Base-by-base conservation (phyloP, 2,888 invertebrate genomes). In the Sinelater perroti region DNA sequence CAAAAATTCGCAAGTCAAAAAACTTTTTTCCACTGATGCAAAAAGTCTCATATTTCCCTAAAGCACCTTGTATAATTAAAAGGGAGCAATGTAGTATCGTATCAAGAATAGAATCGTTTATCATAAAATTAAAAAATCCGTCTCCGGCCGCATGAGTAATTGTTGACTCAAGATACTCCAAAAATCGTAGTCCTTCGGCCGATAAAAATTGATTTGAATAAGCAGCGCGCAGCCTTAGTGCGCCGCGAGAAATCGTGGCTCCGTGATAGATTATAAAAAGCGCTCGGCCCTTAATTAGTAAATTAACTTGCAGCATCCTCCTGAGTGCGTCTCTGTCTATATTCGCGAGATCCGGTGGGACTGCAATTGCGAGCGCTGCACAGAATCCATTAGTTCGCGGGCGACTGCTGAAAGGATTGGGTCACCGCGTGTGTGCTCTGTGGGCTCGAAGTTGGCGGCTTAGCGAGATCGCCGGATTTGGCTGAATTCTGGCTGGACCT, bases 341-440 rank as follows among this genome's bases (percentile, higher is more conserved):
- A 57, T 62, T 64, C 60, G 63, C 63, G 62, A 64, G 61, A 66
- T 63, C 64, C 62, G 64, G 64, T 60, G 64, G 63, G 63, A 62
- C 59, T 57, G 62, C 61, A 66, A 66, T 66, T 64, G 61, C 59
- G 56, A 59, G 60, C 60, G 59, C 61, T 60, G 60, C 55, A 59
- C 55, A 49, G 58, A 62, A 58, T 61, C 60, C 62, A 58, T 51
- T 62, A 66, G 65, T 66, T 65, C 64, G 64, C 67, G 64, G 61
- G 63, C 57, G 61, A 56, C 63, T 58, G 59, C 60, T 49, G 64
- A 62, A 46, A 47, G 56, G 44, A 50, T 56, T 46, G 50, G 57
- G 42, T 36, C 40, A 60, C 49, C 49, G 61, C 56, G 65, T 54
- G 62, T 58, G 58, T 61, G 40, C 50, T 49, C 30, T 56, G 54